Percentiles rank a stretch among this genome's conserved stretches.
Conservation (phyloP, 64 coral and sea anemone genomes). For the Cladopsammia gracilis region DNA sequence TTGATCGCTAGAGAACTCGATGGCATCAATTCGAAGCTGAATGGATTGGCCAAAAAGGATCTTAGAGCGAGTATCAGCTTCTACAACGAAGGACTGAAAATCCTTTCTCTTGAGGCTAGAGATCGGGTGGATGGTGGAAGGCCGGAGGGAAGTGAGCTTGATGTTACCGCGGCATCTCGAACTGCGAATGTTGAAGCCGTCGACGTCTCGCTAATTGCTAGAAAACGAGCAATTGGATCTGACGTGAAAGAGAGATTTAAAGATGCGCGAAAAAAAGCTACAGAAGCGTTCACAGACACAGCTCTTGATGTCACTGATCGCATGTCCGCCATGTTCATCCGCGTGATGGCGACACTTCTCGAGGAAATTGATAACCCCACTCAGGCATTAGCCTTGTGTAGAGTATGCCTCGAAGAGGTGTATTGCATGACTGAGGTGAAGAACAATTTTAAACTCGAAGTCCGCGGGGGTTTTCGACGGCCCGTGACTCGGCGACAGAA, state of each 20-base stretch:
- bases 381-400: neutral
- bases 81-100: slow-evolving; percentile 44
- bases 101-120: neutral
- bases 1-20: slow-evolving; percentile 40
- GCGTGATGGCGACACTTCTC: neutral
- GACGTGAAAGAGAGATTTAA: neutral
- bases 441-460: neutral
- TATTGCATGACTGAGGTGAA: neutral
- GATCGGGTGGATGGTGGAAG: neutral
- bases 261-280: neutral
- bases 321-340: neutral
- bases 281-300: neutral
- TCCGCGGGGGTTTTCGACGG: neutral
- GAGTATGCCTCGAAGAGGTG: neutral
- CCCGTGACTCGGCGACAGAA: neutral
- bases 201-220: neutral
- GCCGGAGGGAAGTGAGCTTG: neutral
- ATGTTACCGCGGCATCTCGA: neutral
- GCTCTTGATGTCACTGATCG: neutral
- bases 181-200: neutral
- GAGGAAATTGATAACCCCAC: neutral
- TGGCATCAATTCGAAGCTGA: slow-evolving; percentile 53
- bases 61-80: slow-evolving; percentile 42
- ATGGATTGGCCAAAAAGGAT: slow-evolving; percentile 37
- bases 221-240: too few relatives aligned